These are phyloP conservation scores for Seriola aureovittata DNA, from an alignment of 2,113 vertebrate species.

Conservation along the genomic window DNA sequence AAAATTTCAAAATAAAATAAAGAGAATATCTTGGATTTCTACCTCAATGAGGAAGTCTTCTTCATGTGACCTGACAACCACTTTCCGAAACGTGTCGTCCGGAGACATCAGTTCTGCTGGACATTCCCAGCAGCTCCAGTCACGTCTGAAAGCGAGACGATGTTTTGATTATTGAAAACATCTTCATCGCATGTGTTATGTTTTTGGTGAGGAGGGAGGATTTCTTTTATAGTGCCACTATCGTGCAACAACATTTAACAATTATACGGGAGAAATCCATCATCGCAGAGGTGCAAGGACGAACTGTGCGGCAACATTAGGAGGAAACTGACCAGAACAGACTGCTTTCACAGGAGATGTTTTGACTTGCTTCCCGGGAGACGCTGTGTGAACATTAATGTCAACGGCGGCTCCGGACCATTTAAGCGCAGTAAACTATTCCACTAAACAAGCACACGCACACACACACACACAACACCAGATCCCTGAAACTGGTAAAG, in stretches of 20 bases:
- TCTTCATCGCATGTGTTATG: not conserved
- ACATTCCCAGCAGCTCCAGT: not conserved
- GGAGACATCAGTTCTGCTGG: not conserved
- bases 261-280: not conserved
- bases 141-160: not conserved
- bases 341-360: too few species aligned
- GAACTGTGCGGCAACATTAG: not conserved
- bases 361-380: too few species aligned
- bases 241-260: not conserved
- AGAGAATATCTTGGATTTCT: not conserved
- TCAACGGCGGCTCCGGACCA: too few species aligned
- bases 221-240: not conserved
- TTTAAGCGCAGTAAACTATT: too few species aligned
- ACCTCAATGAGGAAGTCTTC: not conserved
- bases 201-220: not conserved
- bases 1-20: too few species aligned
- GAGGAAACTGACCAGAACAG: too few species aligned
- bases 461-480: not conserved
- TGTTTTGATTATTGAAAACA: not conserved
- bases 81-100: too few species aligned
- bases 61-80: too few species aligned
- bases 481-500: not conserved
- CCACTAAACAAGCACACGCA: not conserved
- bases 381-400: too few species aligned
- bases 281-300: not conserved